Base-by-base conservation (phyloP, 2,113 vertebrate species). In the Urocitellus parryii region DNA sequence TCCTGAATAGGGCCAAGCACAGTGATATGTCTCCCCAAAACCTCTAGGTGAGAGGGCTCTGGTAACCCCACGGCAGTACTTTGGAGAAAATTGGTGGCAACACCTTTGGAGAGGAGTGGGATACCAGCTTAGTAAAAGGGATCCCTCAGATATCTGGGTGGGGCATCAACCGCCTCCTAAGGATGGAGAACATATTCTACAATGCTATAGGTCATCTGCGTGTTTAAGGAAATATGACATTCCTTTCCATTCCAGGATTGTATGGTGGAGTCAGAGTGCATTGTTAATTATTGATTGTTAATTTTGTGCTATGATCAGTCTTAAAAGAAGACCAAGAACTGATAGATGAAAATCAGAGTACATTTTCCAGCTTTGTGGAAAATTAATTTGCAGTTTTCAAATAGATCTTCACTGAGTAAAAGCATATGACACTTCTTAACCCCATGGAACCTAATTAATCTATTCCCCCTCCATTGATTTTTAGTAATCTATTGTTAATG, bases 401-500 rank as follows among this genome's bases (percentile, higher is more conserved):
- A 61, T 87, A 84, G 91, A 24, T 80, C 63, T 92, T 93, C 76
- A n/a, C 81, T 87, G 76, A 92, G 61, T 88, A 98, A 92, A 95
- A 95, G 48, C 88, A 72, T 87, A 29, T 88, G 86, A 92, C 29
- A 96, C 95, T 9, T 95, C 63, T 88, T 96, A 94, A 93, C 95
- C 72, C 51, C 0, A 0, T 65, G 97, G 85, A 97, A 92, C 20
- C 8, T 97, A 96, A 97, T 96, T 97, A 95, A 97, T 98, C 96
- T 95, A 96, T 98, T 34, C 63, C 80, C 25, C 79, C 73, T 96
- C 73, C 85, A 61, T 72, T 90, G 86, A 98, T 96, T 98, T 97
- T 93, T 94, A 97, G 92, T 98, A 98, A 97, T 97, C 97, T 97
- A 83, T 97, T 98, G 97, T 96, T 98, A 99, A 98, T 98, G 94